Base-by-base conservation (phyloP, 2,113 vertebrate genomes). In the Caracal caracal region DNA sequence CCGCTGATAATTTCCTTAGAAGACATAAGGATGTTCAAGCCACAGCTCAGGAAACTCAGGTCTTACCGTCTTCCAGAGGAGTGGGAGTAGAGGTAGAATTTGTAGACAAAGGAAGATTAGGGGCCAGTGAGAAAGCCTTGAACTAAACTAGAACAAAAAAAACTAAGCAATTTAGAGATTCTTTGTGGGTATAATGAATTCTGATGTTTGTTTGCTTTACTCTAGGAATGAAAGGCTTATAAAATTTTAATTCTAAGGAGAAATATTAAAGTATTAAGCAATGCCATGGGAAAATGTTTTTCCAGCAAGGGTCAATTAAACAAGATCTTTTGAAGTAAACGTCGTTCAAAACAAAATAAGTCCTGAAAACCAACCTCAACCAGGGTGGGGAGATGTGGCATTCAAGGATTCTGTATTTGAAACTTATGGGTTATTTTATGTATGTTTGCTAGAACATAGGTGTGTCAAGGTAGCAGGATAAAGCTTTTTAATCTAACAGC, bases 171-270 rank as follows among this genome's bases (percentile, higher is more conserved):
- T 68, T 95, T 89, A 59, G 35, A 91, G 82, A 93, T 93, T 93
- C 68, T 96, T 82, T 70, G n/a, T 22, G 65, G 20, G 2, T 8
- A 65, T 70, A 70, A 47, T 19, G 15, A 28, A 73, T 71, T 37
- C 19, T 82, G 59, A 37, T 83, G n/a, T 86, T 88, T 53, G 51
- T 88, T 92, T 61, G 37, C 80, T 61, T 88, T 94, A 59, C 61
- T 35, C n/a, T 87, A 83, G 63, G 33, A 93, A 92, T 66, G 37
- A 40, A 12, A 12, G 56, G 28, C 22, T 91, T 40, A 51, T 90
- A 66, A 65, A 93, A 91, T 73, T 88, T 92, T 85, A 47, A 91
- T 94, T 80, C n/a, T 71, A 92, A 95, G 35, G 80, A 95, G 88
- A 90, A 95, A 97, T 84, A 90, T 65, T n/a, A 53, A 96, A 35